A percentile compares a stretch with the other conserved stretches of the same genome.
Evolutionary conservation across 2,113 vertebrate genomes (phyloP).

Genomic region (Oncorhynchus gorbuscha): DNA sequence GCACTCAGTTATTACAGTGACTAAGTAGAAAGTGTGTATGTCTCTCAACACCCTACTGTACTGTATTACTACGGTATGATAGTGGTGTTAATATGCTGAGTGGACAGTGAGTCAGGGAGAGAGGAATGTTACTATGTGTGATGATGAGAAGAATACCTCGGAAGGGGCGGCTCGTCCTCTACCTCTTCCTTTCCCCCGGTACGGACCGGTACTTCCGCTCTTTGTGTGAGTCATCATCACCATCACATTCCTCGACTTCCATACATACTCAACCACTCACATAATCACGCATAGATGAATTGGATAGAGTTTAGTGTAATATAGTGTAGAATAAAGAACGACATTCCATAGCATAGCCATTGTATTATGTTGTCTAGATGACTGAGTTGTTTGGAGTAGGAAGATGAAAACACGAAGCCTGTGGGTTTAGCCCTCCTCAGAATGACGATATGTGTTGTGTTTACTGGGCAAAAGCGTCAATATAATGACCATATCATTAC

Average conservation of each 20-base stretch:
- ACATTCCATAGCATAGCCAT: neutral
- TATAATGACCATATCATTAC: too few relatives aligned
- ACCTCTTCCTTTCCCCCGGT: constrained; percentile 33
- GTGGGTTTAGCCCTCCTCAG: too few relatives aligned
- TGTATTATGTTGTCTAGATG: too few relatives aligned
- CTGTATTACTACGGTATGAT: constrained; percentile 8
- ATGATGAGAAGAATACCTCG: neutral
- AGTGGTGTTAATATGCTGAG: constrained; percentile 46
- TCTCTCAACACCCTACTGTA: constrained; percentile 22
- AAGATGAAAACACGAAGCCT: too few relatives aligned
- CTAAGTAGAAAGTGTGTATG: constrained; percentile 42
- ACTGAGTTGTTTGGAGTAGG: too few relatives aligned
- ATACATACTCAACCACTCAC: neutral
- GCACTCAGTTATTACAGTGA: constrained; percentile 34
- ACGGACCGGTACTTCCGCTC: constrained; percentile 35
- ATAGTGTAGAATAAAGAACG: neutral
- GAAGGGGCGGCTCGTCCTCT: neutral
- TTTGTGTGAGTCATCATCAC: neutral
- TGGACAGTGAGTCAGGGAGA: constrained; percentile 60
- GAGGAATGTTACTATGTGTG: constrained; percentile 23
- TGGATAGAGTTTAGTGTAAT: neutral
- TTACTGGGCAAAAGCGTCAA: too few relatives aligned
- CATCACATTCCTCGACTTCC: neutral
- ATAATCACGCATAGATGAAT: neutral
- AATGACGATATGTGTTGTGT: too few relatives aligned